Evolutionary conservation across 2,113 vertebrate genomes (phyloP), one percentile per base, ranked within the genome.

Genomic region (Melanostigma gelatinosum): DNA sequence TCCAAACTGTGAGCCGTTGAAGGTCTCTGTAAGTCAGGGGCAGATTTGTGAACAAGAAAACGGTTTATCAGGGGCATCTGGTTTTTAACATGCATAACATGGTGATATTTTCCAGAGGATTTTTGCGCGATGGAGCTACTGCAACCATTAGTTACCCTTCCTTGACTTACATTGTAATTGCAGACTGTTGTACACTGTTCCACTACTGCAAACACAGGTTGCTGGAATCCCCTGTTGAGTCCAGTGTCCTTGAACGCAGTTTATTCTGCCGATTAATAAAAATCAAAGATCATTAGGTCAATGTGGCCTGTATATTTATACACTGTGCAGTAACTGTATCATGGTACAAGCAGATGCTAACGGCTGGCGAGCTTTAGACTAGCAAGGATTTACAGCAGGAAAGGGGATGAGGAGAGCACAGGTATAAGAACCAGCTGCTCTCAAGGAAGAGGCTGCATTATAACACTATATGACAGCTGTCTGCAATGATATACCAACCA

Each of bases 391-490:
- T 91, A 89, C 76, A 77, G 73, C 77, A 62, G 80, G 44, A 0
- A 50, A 5, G 67, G 61, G 67, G 57, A 80, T 57, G 50, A 4
- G 12, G 68, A 85, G 66, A 58, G 65, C 52, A 73, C 75, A 85
- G 48, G 87, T 88, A 87, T 44, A 79, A 77, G 42, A 72, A 75
- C 61, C 65, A 75, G 52, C 78, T 75, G 82, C 76, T 81, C 63
- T 58, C 22, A 64, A 63, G 76, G 32, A 73, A 79, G 79, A 85
- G 27, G 48, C 80, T 79, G 80, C 79, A 76, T 88, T 86, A 83
- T 75, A 86, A 71, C 79, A 82, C 57, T 77, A 66, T 79, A 79
- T 52, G 88, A 87, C 89, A 90, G 81, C 83, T 85, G 86, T 88
- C 84, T 86, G 70, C 61, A 15, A 63, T 89, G 88, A 91, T 82